phyloP scores from a whole-genome alignment of 2,113 vertebrate species.

The Coptodon rendalli region DNA sequence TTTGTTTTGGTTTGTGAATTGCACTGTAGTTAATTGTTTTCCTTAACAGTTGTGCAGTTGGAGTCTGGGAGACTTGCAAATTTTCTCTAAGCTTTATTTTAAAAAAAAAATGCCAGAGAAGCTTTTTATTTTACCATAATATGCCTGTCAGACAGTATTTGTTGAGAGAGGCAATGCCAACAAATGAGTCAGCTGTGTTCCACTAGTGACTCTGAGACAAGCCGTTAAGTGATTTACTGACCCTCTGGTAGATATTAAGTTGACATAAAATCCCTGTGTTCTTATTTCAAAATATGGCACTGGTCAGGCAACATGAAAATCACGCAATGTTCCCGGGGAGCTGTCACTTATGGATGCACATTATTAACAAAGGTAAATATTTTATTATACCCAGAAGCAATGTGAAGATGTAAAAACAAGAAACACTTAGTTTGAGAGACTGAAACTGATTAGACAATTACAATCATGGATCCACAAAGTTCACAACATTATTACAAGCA shows the following conservation, averaged over 20 bases:
- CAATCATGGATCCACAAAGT: neutral
- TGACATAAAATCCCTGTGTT: slow-evolving; percentile 24
- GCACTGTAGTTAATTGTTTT: neutral
- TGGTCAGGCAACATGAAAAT: neutral
- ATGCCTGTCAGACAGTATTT: slow-evolving; percentile 48
- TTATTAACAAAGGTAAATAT: neutral
- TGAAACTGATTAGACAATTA: neutral
- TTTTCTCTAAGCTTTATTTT: slow-evolving; percentile 26
- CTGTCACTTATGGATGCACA: neutral
- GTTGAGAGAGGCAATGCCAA: slow-evolving; percentile 28
- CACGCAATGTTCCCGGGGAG: neutral
- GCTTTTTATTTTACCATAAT: slow-evolving; percentile 31
- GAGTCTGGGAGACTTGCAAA: slow-evolving; percentile 5
- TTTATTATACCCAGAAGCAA: neutral
- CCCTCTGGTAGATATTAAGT: slow-evolving; percentile 40
- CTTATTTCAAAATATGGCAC: slow-evolving; percentile 34
- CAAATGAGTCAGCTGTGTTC: slow-evolving; percentile 53
- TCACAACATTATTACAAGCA: neutral
- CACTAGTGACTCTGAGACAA: slow-evolving; percentile 26
- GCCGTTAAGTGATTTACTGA: slow-evolving; percentile 42
- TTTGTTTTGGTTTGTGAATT: neutral
- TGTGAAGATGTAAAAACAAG: neutral
- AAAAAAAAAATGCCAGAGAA: neutral
- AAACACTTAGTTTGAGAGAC: neutral
- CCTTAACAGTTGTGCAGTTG: neutral